Percentiles rank a stretch among this genome's conserved stretches.
Conservation (phyloP, 1,140 invertebrate genomes). For the Mizuhopecten yessoensis region DNA sequence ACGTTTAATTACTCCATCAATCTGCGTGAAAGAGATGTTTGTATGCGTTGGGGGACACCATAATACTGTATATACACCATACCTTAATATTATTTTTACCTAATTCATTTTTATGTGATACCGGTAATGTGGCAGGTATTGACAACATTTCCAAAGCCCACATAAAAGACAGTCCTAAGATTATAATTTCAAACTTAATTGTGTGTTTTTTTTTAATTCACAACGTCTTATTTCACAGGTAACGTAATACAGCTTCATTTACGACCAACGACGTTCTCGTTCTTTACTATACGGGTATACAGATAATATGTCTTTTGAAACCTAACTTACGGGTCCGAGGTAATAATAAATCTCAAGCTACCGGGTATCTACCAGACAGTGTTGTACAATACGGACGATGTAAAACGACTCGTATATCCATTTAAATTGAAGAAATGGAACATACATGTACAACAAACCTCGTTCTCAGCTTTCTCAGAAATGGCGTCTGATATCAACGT, state of each 20-base stretch:
- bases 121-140: background rate
- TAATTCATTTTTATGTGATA: background rate
- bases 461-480: background rate
- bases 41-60: background rate
- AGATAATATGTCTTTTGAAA: background rate
- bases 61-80: background rate
- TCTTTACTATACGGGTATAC: background rate
- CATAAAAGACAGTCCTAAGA: background rate
- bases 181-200: conserved; percentile 1
- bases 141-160: background rate
- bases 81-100: background rate
- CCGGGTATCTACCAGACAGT: background rate
- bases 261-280: background rate
- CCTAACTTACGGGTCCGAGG: background rate
- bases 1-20: background rate
- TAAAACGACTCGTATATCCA: background rate
- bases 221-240: background rate
- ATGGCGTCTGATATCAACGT: background rate
- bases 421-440: background rate
- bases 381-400: background rate
- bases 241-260: background rate
- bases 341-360: background rate
- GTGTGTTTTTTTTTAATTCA: background rate
- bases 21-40: background rate
- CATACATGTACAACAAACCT: no score